Evolutionary conservation across 2,797 vertebrate species (phyloP).

Genomic region (Sus cebifrons): DNA sequence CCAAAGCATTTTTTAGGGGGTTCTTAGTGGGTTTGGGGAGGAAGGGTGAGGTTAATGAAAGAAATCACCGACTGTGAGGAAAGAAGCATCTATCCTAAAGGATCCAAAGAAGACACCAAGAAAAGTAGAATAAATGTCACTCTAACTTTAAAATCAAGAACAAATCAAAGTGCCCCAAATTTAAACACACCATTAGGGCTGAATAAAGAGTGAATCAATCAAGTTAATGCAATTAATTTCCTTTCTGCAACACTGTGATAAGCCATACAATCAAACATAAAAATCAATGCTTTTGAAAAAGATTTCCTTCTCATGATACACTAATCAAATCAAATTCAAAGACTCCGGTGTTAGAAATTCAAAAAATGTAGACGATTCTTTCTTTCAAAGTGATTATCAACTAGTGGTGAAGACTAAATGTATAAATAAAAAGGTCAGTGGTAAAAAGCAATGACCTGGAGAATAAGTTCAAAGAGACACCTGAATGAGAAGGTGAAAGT

Average conservation of each 20-base stretch:
- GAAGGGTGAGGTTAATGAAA: background rate
- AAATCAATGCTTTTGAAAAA: background rate
- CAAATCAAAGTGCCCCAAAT: background rate
- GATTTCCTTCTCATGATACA: background rate
- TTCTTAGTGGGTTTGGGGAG: background rate
- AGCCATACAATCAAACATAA: background rate
- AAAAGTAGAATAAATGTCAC: background rate
- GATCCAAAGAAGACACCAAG: background rate
- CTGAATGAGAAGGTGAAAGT: background rate
- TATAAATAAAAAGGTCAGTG: constrained; percentile 20
- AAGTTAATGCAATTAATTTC: constrained; percentile 25
- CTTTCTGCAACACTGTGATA: constrained; percentile 6
- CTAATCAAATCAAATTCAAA: constrained; percentile 27
- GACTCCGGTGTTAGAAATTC: background rate
- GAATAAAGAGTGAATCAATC: background rate
- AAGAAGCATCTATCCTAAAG: background rate
- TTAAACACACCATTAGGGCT: background rate
- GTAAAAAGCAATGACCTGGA: background rate
- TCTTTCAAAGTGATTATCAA: background rate
- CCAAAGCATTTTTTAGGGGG: background rate
- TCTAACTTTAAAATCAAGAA: constrained; percentile 29
- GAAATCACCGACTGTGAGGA: background rate
- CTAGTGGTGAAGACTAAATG: background rate
- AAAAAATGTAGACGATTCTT: background rate
- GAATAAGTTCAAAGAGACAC: background rate